Evolutionary conservation across 2,797 vertebrate genomes (phyloP), one percentile per base, ranked within the genome.

Genomic region (Valencia hispanica): DNA sequence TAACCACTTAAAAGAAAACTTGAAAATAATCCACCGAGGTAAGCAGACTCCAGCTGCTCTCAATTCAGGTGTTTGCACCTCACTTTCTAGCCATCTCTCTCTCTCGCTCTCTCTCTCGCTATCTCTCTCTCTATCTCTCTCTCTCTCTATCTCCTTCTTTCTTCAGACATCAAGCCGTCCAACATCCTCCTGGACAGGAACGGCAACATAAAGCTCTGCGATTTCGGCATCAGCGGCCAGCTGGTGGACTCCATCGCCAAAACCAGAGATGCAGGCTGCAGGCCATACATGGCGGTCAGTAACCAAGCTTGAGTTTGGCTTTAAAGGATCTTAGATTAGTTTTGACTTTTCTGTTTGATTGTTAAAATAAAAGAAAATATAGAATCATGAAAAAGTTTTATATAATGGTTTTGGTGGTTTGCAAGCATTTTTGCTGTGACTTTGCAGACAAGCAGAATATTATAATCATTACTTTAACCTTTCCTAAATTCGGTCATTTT

Each of bases 11-110:
- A 99, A 99, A 95, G 98, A 99, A 97, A 99, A 97, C 97, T 98
- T 99, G 97, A 99, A 99, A 96, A 99, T 99, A 88, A 99, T 99
- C 94, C 98, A 99, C 96, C 96, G 98, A 98, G 98, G 98, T 99
- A 91, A 91, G 96, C 89, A 1, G 25, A 34, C 0, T 0, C 7
- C 22, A 8, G 36, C 47, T 4, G n/a, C 1, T 27, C 4, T 7
- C 14, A 18, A 0, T 55, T 63, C 0, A 18, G 8, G 1, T 2
- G 0, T 0, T 17, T 1, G 4, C 20, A 3, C 2, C 0, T 1
- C 5, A 10, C 36, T 39, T 69, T 53, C 14, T 74, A 12, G 48
- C n/a, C 11, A 0, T 18, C 20, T 0, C 1, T 41, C 20, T 74
- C 36, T 36, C n/a, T n/a, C n/a, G 34, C 50, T 88, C 86, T 32